Evolutionary conservation across 2,888 invertebrate species (phyloP).

Genomic region (Ametastegia equiseti): DNA sequence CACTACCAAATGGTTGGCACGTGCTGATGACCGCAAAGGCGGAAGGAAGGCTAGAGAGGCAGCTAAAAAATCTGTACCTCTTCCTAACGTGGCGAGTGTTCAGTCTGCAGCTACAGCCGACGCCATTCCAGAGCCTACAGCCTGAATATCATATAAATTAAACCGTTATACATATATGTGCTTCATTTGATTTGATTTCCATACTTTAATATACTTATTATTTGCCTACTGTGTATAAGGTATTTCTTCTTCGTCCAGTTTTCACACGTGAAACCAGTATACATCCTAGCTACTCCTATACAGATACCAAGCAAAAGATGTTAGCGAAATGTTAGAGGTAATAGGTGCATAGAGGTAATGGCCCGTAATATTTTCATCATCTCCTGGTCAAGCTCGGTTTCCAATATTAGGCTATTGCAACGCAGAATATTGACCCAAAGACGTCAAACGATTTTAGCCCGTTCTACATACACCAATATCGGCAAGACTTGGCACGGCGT

Average conservation of each 20-base stretch:
- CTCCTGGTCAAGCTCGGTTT: background rate
- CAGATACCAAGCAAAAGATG: too few species aligned
- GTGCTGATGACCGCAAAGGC: background rate
- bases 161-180: too few species aligned
- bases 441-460: background rate
- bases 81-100: background rate
- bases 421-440: background rate
- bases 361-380: background rate
- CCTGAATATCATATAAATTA: too few species aligned
- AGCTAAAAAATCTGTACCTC: background rate
- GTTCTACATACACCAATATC: background rate
- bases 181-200: too few species aligned
- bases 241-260: too few species aligned
- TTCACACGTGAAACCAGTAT: too few species aligned
- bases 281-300: too few species aligned
- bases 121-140: too few species aligned
- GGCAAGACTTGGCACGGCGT: constrained; percentile 1
- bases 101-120: too few species aligned
- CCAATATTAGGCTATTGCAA: background rate
- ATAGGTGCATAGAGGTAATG: background rate
- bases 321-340: background rate
- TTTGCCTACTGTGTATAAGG: too few species aligned
- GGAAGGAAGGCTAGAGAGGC: background rate
- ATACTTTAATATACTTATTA: too few species aligned
- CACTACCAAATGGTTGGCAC: background rate